These are phyloP conservation scores for Anseranas semipalmata DNA, from an alignment of 2,113 vertebrate genomes.

Conservation along the genomic window DNA sequence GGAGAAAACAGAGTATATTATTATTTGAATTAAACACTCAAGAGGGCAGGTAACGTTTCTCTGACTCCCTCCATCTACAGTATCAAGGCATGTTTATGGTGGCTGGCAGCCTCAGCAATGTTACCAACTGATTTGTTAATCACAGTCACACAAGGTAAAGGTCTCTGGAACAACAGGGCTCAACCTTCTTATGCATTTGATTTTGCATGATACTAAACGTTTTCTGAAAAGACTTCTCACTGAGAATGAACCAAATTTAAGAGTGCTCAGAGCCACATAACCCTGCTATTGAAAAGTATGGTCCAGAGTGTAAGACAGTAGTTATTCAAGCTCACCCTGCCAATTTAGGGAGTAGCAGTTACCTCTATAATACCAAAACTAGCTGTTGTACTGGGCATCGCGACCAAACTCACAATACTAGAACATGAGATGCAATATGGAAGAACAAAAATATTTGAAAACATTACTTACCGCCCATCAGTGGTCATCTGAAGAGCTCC, in stretches of 20 bases:
- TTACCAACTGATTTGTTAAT: background rate
- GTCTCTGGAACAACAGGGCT: background rate
- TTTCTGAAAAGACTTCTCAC: background rate
- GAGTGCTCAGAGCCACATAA: background rate
- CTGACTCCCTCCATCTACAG: background rate
- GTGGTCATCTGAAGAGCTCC: slow-evolving; percentile 92
- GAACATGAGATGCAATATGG: fast-evolving
- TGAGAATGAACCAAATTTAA: background rate
- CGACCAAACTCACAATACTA: background rate
- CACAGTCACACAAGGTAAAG: background rate
- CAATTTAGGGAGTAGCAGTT: fast-evolving
- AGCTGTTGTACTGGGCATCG: background rate
- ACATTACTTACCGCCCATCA: slow-evolving; percentile 82
- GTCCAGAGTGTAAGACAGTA: background rate
- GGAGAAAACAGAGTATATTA: background rate
- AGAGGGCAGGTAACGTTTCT: slow-evolving; percentile 52
- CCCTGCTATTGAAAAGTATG: background rate
- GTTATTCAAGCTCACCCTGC: background rate
- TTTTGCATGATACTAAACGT: background rate
- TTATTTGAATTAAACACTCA: background rate
- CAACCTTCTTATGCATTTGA: background rate
- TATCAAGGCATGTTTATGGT: background rate
- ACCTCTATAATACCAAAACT: background rate
- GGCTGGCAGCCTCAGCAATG: background rate
- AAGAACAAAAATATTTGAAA: background rate